Base-by-base conservation (phyloP, 2,113 vertebrate genomes). In the Agelaius phoeniceus region DNA sequence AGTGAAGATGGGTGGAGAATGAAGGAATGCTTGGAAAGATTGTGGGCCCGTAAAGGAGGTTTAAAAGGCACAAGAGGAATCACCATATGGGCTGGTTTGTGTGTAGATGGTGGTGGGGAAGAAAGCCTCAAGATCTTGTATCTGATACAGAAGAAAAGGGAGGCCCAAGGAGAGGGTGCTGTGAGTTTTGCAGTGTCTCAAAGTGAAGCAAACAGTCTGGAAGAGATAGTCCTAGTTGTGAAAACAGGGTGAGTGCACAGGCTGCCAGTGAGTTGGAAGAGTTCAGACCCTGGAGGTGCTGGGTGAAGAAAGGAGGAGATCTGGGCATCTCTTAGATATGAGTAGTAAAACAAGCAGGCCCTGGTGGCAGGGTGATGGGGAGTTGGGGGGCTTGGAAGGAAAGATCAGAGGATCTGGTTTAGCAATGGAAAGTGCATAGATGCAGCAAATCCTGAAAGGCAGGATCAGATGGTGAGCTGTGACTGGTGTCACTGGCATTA, bases 401-500 rank as follows among this genome's bases (percentile, higher is more conserved):
- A 61, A 84, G 93, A 96, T 95, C 95, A 81, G 90, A 74, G 92
- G 88, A 93, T 89, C 87, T 86, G 55, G 72, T 93, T 94, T 59
- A 95, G 87, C 92, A 74, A 10, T 22, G 68, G 76, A 31, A 95
- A 94, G 90, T 88, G 91, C 91, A 84, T 1, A 68, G 94, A 92
- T 52, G 83, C 89, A 87, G 94, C 91, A 97, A 97, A 96, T 97
- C 96, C 95, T 95, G 93, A 96, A 94, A 94, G 92, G 94, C 94
- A 94, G 93, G 85, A 96, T 96, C 93, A 94, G 93, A 95, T 97
- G 94, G 94, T 84, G 96, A 96, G 96, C 93, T 92, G 91, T 97
- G 95, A 88, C 87, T 96, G 96, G 95, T 96, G 93, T 96, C 94
- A 88, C 88, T 88, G 94, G 95, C 95, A 95, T 95, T 96, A 96